These are phyloP conservation scores for Cheumatopsyche charites DNA, from an alignment of 1,140 invertebrate species.

Conservation along the genomic window DNA sequence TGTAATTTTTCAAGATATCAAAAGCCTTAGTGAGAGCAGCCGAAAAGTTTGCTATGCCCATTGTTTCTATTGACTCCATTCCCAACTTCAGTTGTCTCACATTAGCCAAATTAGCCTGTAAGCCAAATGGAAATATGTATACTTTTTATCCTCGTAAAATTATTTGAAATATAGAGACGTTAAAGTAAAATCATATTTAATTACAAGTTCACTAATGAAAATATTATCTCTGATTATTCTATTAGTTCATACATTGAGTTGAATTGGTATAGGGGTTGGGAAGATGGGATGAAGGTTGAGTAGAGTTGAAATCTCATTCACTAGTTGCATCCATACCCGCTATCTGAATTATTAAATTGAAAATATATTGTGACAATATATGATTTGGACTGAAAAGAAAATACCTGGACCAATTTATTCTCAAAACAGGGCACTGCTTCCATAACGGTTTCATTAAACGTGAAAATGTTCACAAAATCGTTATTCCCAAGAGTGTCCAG, in stretches of 20 bases:
- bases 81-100: conserved; percentile 82
- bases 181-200: background rate
- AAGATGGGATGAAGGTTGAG: no score
- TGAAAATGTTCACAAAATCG: conserved; percentile 97
- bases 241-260: no score
- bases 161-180: background rate
- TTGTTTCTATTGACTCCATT: conserved; percentile 78
- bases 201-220: no score
- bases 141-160: background rate
- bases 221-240: no score
- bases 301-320: no score
- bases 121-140: conserved; percentile 44
- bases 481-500: conserved; percentile 97
- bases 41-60: conserved; percentile 94
- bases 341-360: no score
- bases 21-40: conserved; percentile 90
- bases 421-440: conserved; percentile 88
- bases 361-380: no score
- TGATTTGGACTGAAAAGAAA: no score
- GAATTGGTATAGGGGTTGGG: no score
- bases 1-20: conserved; percentile 74
- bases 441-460: conserved; percentile 77
- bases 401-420: conserved; percentile 82
- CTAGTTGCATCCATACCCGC: no score
- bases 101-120: conserved; percentile 87